Base-by-base conservation (phyloP, 2,113 vertebrate species). In the Sceloporus undulatus region DNA sequence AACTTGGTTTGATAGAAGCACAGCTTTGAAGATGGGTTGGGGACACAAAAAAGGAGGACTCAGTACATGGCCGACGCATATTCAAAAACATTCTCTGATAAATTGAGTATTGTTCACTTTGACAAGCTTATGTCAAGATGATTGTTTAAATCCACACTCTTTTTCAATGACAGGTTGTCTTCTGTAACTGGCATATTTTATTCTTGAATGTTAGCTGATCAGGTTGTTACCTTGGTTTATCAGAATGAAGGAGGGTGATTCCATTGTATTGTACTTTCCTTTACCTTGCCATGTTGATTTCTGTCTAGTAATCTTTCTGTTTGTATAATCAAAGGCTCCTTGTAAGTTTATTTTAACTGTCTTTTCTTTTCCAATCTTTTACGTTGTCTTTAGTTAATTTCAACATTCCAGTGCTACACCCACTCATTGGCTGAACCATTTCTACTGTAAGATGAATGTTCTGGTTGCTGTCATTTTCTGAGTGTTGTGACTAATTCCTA, bases 401-500 rank as follows among this genome's bases (percentile, higher is more conserved):
- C 97, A 97, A 94, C 96, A 94, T 96, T 97, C 97, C 97, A 94
- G 95, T 97, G 94, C 97, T 98, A 93, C 98, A 94, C 90, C 97
- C 92, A 11, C 96, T 97, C 94, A 97, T 97, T 97, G 97, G 96
- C 97, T 98, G 97, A 98, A 95, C 95, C 94, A 94, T 97, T 94
- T 95, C 97, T 91, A 94, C 96, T 96, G 96, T 94, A 97, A 99
- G 99, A 98, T 99, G 97, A 97, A 96, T 97, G 93, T 87, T 93
- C 90, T 85, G 96, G 97, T 98, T 96, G 91, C 94, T 93, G 42
- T 16, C 40, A 93, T 91, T 95, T 96, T 91, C 90, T 83, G 79
- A 92, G 85, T 86, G 75, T 89, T 89, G 84, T 92, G 86, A 95
- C 95, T 97, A 97, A 97, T 92, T 85, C 90, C 82, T 91, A 80